Evolutionary conservation across 1,140 invertebrate species (phyloP), one percentile per base, ranked within the genome.

Genomic region (Tetramorium simillimum): DNA sequence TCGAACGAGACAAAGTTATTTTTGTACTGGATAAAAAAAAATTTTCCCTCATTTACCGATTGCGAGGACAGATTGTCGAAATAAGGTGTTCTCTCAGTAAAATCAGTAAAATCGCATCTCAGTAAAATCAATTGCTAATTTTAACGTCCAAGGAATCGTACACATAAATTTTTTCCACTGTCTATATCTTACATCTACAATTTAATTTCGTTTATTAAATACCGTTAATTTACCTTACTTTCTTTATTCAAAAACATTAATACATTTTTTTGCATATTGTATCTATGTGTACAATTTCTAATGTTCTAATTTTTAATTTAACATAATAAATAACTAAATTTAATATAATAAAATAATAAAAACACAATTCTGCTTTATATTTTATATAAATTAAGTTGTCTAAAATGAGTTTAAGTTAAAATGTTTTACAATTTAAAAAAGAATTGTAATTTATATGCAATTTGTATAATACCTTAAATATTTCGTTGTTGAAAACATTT

Each of bases 1-100:
- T 53, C 73, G 58, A 85, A 85, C 49, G 18, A 33, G 49, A 75
- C 75, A 65, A 77, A 70, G 73, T 77, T 85, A 75, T 88, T 69
- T 78, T 62, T 65, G 46, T 43, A 65, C 9, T 58, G 53, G 4
- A 46, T 56, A 46, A 33, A 81, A 85, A 46, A 56, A 40, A 69
- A 12, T 60, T 86, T 76, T 87, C 16, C 46, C 16, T 14, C 12
- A 9, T 46, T 46, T 24, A 40, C 21, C n/a, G 43, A 77, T 53
- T 12, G 43, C 85, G 40, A 84, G n/a, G 6, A 73, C 37, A 43
- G 28, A 21, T 60, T 49, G n/a, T 24, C n/a, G 53, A 60, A 69
- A 53, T 49, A 69, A 73, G 14, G 6, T 84, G 24, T 37, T 28
- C 24, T 18, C 37, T 21, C 18, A 21, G 6, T 24, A 53, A 40